Percentiles rank a stretch among this genome's conserved stretches.
Evolutionary conservation across 2,797 vertebrate genomes (phyloP).

Genomic region (Labeo calbasu): DNA sequence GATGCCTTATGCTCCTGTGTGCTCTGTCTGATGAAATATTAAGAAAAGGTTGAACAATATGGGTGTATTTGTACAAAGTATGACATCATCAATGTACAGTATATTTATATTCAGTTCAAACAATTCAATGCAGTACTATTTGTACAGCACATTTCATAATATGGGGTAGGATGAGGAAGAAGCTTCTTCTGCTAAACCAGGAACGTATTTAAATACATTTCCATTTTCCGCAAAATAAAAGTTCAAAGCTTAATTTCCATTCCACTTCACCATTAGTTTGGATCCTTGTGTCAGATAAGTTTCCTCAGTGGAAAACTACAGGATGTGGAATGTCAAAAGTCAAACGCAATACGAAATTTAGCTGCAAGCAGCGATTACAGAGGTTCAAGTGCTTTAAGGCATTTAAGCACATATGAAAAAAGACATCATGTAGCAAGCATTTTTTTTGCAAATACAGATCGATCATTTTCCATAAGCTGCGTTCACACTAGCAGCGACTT

Average conservation of each 20-base stretch:
- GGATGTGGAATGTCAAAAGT: background rate
- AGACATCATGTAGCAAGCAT: no score
- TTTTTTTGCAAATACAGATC: no score
- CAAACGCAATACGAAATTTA: background rate
- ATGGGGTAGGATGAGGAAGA: background rate
- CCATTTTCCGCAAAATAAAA: constrained; percentile 1
- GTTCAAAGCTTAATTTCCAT: background rate
- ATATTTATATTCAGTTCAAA: background rate
- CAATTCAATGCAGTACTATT: background rate
- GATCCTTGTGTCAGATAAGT: background rate
- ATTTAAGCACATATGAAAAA: no score
- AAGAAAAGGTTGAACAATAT: background rate
- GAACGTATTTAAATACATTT: constrained; percentile 13
- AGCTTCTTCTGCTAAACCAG: background rate
- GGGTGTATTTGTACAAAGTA: background rate
- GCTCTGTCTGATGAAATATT: background rate
- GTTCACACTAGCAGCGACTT: no score
- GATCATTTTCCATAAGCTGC: no score
- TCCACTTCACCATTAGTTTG: background rate
- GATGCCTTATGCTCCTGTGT: background rate
- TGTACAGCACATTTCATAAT: background rate
- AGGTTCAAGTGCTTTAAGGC: no score
- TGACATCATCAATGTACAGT: background rate
- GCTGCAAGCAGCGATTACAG: no score
- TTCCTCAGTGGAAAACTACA: background rate